Percentiles rank a stretch among this genome's conserved stretches.
These are phyloP conservation scores for Perccottus glenii DNA, from an alignment of 2,113 vertebrate genomes.

Conservation along the genomic window DNA sequence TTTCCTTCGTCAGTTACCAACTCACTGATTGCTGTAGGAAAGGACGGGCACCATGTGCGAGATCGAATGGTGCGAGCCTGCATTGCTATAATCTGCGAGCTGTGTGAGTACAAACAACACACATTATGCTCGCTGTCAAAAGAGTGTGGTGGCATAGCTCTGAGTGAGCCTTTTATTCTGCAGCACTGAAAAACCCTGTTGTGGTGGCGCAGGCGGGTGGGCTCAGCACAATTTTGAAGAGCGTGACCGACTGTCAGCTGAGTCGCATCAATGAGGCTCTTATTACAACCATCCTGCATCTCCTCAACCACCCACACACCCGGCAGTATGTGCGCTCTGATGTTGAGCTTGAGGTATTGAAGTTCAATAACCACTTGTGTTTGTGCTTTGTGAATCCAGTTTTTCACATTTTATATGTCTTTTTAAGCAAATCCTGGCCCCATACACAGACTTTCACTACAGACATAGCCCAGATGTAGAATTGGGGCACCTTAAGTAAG, in stretches of 20 bases:
- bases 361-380: background rate
- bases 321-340: conserved; percentile 85
- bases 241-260: conserved; percentile 88
- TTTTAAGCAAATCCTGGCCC: conserved; percentile 87
- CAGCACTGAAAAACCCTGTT: conserved; percentile 89
- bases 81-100: conserved; percentile 90
- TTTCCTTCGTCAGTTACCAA: conserved; percentile 89
- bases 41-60: conserved; percentile 87
- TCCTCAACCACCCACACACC: conserved; percentile 91
- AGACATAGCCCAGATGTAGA: conserved; percentile 87
- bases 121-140: conserved; percentile 2
- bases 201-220: conserved; percentile 87
- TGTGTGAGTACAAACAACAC: conserved; percentile 77
- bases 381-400: too few species aligned
- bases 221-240: conserved; percentile 89
- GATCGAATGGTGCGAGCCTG: conserved; percentile 89
- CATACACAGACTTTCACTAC: conserved; percentile 93
- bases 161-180: conserved; percentile 12
- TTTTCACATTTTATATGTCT: background rate
- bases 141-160: background rate
- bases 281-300: conserved; percentile 89
- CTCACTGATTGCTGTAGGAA: conserved; percentile 91
- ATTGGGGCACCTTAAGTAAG: conserved; percentile 86
- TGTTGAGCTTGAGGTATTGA: conserved; percentile 87
- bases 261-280: conserved; percentile 90